These are phyloP conservation scores for Nasonia oneida DNA, from an alignment of 2,888 invertebrate species.

Conservation along the genomic window DNA sequence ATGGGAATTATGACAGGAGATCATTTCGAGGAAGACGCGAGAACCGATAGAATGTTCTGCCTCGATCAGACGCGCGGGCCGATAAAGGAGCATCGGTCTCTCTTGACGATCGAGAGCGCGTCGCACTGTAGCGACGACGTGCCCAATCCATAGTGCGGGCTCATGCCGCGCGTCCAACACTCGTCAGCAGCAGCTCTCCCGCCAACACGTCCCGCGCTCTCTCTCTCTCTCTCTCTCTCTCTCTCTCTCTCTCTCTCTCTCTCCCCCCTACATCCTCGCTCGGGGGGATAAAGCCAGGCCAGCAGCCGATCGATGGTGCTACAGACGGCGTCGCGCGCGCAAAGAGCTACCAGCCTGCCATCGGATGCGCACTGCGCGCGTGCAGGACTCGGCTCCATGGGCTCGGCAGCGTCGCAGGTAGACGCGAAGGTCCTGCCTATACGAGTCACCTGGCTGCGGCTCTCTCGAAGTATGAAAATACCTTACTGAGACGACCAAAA, in stretches of 20 bases:
- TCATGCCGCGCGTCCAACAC: too few relatives aligned
- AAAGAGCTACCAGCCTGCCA: not conserved
- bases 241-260: too few relatives aligned
- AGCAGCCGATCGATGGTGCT: not conserved
- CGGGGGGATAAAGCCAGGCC: not conserved
- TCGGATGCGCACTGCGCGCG: not conserved
- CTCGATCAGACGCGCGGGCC: not conserved
- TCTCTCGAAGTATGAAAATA: not conserved
- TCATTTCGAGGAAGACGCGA: not conserved
- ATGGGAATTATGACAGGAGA: not conserved
- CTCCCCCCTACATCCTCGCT: not conserved
- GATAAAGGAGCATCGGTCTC: not conserved
- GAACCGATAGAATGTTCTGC: too few relatives aligned
- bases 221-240: not conserved
- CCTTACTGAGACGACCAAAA: not conserved
- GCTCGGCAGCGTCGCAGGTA: too few relatives aligned
- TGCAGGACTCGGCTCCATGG: too few relatives aligned
- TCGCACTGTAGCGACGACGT: not conserved
- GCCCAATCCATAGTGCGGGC: not conserved
- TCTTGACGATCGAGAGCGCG: not conserved
- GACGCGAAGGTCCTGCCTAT: too few relatives aligned
- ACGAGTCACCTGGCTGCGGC: too few relatives aligned
- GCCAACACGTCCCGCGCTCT: not conserved
- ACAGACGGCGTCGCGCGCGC: not conserved
- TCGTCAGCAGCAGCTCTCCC: too few relatives aligned